Percentiles rank a stretch among this genome's conserved stretches.
Evolutionary conservation across 2,888 invertebrate species (phyloP).

Genomic region (Octodonta nipae): DNA sequence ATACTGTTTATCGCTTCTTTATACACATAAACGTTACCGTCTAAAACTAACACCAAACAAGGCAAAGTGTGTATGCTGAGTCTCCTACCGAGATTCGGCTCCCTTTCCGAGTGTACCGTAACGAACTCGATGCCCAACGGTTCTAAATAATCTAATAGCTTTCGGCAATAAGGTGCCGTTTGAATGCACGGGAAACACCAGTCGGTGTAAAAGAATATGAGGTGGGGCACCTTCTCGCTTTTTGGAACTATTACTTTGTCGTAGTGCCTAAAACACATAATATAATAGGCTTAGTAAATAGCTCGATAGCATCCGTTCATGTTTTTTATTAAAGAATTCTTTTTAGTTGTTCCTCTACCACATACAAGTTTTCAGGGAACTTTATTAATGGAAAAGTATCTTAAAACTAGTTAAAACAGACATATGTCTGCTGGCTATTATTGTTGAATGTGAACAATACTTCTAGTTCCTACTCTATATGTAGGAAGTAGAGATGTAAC

Average conservation of each 20-base stretch:
- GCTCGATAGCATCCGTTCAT: too few relatives aligned
- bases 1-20: conserved; percentile 68
- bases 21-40: conserved; percentile 74
- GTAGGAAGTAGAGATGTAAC: too few relatives aligned
- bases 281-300: conserved; percentile 1
- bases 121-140: conserved; percentile 71
- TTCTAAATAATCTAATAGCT: conserved; percentile 74
- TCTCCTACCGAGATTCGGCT: conserved; percentile 60
- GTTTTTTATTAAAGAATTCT: too few relatives aligned
- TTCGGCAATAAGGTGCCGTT: conserved; percentile 73
- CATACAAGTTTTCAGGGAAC: too few relatives aligned
- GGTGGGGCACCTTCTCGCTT: conserved; percentile 66
- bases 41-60: conserved; percentile 64
- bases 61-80: conserved; percentile 73
- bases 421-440: too few relatives aligned
- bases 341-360: too few relatives aligned
- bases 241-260: conserved; percentile 77
- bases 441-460: too few relatives aligned
- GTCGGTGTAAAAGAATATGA: conserved; percentile 85
- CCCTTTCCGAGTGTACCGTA: conserved; percentile 74
- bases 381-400: too few relatives aligned
- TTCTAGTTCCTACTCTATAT: too few relatives aligned
- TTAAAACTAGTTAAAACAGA: too few relatives aligned
- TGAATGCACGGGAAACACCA: conserved; percentile 88
- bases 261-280: conserved; percentile 72